These are phyloP conservation scores for Plutomurus gul DNA, from an alignment of 1,140 invertebrate genomes.

Conservation along the genomic window DNA sequence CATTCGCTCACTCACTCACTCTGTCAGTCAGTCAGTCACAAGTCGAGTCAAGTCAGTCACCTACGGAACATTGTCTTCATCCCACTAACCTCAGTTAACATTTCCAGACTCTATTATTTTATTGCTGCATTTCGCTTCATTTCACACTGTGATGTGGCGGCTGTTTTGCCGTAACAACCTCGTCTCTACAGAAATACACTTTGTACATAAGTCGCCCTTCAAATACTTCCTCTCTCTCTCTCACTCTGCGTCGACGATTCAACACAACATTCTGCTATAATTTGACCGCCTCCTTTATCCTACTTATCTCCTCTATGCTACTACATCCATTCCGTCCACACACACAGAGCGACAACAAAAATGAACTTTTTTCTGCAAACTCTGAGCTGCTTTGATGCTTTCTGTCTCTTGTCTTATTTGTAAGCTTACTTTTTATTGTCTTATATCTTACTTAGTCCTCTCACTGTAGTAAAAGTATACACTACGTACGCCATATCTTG, in stretches of 20 bases:
- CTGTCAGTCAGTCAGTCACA: not conserved
- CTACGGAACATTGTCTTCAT: not conserved
- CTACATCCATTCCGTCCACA: not conserved
- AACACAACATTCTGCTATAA: not conserved
- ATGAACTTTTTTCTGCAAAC: too few relatives aligned
- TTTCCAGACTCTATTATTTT: not conserved
- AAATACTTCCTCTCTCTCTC: not conserved
- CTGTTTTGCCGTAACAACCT: not conserved
- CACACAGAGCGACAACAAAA: not conserved
- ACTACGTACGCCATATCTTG: too few relatives aligned
- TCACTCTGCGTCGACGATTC: not conserved
- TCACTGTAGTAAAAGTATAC: too few relatives aligned
- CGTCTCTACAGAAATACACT: not conserved
- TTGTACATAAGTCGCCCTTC: not conserved
- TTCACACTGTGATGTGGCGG: not conserved
- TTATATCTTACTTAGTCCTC: too few relatives aligned
- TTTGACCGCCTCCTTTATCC: not conserved
- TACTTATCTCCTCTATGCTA: not conserved
- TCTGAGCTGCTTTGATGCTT: too few relatives aligned
- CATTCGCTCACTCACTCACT: not conserved
- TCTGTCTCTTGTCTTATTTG: too few relatives aligned
- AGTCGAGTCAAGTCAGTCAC: not conserved
- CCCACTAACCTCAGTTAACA: not conserved
- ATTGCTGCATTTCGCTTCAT: conserved; percentile 3
- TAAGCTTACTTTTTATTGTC: too few relatives aligned